Base-by-base conservation (phyloP, 2,888 invertebrate genomes). In the Nipponacmea schrenckii region DNA sequence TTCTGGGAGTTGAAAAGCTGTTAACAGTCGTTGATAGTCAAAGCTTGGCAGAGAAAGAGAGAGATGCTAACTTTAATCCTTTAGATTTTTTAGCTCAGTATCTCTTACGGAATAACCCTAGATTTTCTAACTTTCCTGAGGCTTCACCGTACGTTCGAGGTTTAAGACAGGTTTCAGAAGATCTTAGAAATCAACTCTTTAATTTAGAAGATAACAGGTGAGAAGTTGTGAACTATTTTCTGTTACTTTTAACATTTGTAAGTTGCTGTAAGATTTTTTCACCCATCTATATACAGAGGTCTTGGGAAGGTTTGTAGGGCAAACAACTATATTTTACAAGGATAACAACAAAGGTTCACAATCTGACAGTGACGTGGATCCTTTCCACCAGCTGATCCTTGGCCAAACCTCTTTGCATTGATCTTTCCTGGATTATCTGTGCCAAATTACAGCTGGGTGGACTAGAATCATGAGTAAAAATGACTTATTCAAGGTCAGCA, bases 101-200 rank as follows among this genome's bases (percentile, higher is more conserved):
- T 78, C 76, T 89, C 67, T 85, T 89, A 85, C 83, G 89, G 71
- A 89, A 89, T 77, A 89, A 89, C 76, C 89, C 89, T 31, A 77
- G 81, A 69, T 88, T 86, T 74, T 85, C 87, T 74, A 88, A 88
- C 73, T 88, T 89, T 73, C 82, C 86, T n/a, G 88, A 89, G 74
- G 86, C 88, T 7, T 88, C 89, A 39, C 88, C 88, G 0, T 89
- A 89, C 80, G 85, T 89, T 5, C 78, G 87, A 67, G 86, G 87
- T 12, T 77, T 89, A 46, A 74, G 88, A 68, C 83, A 85, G 70
- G 84, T 89, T 3, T 79, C 82, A 24, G 87, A 88, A 62, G 84
- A 88, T 64, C 77, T 89, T 46, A 86, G 83, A 73, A 78, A 83
- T 73, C 84, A 87, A 71, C 80, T 89, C 5, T 87, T 87, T 73